phyloP scores from a whole-genome alignment of 2,113 vertebrate species.

The Pachycephala philippinensis region DNA sequence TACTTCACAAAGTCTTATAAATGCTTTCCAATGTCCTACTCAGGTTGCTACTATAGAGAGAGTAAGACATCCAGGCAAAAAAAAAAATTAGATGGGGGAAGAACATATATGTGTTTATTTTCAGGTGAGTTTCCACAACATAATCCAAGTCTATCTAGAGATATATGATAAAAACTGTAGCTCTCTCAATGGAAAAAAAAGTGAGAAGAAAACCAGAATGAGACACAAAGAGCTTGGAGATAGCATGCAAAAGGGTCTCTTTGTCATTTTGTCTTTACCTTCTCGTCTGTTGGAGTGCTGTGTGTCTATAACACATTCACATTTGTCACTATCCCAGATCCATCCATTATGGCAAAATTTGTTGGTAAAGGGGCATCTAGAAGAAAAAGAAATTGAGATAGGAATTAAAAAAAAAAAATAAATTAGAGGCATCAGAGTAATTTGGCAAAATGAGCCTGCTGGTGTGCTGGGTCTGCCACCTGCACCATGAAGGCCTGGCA shows the following conservation, averaged over 20 bases:
- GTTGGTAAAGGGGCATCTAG: conserved; percentile 73
- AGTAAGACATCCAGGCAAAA: neutral
- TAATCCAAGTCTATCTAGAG: neutral
- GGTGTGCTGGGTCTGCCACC: neutral
- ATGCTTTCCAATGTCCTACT: neutral
- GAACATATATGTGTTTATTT: neutral
- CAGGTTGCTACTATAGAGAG: neutral
- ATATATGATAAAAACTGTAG: neutral
- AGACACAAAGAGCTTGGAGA: neutral
- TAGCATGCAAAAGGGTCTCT: neutral
- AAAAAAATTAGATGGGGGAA: neutral
- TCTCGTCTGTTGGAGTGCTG: conserved; percentile 63
- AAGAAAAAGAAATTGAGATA: neutral
- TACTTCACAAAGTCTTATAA: neutral
- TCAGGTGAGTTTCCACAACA: neutral
- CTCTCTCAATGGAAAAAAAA: neutral
- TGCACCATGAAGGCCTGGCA: neutral
- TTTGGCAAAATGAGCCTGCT: neutral
- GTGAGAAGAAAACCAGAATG: neutral
- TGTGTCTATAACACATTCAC: conserved; percentile 81
- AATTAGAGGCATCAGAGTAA: neutral
- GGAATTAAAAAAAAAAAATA: neutral
- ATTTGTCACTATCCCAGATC: conserved; percentile 87
- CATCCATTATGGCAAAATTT: conserved; percentile 77
- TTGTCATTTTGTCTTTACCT: conserved; percentile 55